Evolutionary conservation across 2,113 vertebrate species (phyloP).

Genomic region (Paradoxurus hermaphroditus): DNA sequence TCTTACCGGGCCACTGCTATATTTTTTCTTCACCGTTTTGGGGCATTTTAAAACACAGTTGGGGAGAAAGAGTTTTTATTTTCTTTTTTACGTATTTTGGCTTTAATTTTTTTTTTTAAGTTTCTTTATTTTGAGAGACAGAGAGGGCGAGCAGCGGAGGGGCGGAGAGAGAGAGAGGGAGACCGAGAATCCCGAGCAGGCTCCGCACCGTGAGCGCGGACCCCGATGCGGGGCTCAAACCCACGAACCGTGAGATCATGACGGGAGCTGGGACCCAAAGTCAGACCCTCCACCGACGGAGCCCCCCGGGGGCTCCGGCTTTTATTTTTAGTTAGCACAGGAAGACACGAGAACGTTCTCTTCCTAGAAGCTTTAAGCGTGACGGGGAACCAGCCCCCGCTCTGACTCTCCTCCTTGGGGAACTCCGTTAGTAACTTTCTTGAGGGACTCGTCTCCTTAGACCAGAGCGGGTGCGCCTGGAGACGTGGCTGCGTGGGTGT

Average conservation of each 20-base stretch:
- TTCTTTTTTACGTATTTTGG: not conserved
- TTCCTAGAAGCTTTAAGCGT: not conserved
- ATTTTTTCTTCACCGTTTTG: not conserved
- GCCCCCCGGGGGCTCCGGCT: not conserved
- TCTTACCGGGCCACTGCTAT: not conserved
- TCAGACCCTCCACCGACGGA: too few species aligned
- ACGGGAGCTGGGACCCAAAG: too few species aligned
- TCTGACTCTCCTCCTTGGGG: not conserved
- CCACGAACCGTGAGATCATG: too few species aligned
- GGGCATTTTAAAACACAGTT: not conserved
- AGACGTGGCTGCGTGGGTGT: rapidly evolving
- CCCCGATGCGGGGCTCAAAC: too few species aligned
- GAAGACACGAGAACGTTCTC: not conserved
- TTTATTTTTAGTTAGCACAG: not conserved
- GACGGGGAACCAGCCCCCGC: not conserved
- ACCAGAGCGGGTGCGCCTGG: not conserved
- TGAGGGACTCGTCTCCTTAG: not conserved
- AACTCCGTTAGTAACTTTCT: not conserved
- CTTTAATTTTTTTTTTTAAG: not conserved
- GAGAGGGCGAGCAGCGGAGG: too few species aligned
- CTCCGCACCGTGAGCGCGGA: too few species aligned
- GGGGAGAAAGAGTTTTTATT: not conserved
- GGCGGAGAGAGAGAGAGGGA: too few species aligned
- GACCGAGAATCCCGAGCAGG: too few species aligned
- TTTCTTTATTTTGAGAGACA: too few species aligned